Conservation (phyloP, 2,113 vertebrate genomes). For the Neoarius graeffei region DNA sequence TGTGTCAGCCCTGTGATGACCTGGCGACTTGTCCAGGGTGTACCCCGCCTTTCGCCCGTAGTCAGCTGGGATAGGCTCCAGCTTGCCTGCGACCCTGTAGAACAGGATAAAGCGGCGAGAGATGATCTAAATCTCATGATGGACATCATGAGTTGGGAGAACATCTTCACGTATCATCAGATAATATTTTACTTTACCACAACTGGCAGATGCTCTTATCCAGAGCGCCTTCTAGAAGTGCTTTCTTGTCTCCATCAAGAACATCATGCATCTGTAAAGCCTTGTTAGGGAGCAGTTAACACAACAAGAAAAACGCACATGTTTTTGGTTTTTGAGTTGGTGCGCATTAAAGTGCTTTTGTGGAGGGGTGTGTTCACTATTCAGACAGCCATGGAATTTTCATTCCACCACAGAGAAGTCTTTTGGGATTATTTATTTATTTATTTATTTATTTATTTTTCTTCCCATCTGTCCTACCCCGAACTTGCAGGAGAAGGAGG, state of each 20-base stretch:
- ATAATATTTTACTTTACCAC: neutral
- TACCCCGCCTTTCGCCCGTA: no score
- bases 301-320: neutral
- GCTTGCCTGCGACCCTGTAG: no score
- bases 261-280: neutral
- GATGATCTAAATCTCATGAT: no score
- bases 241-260: neutral
- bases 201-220: neutral
- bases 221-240: neutral
- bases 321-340: neutral
- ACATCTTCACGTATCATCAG: neutral
- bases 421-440: neutral
- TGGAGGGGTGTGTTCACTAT: neutral
- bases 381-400: neutral
- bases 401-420: neutral
- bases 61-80: no score
- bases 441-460: neutral
- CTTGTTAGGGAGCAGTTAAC: neutral
- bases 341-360: neutral
- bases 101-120: no score
- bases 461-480: neutral
- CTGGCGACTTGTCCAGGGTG: no score
- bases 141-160: neutral
- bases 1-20: no score
- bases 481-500: slow-evolving; percentile 87